Evolutionary conservation across 1,140 invertebrate genomes (phyloP).

Genomic region (Trichoplusia ni): DNA sequence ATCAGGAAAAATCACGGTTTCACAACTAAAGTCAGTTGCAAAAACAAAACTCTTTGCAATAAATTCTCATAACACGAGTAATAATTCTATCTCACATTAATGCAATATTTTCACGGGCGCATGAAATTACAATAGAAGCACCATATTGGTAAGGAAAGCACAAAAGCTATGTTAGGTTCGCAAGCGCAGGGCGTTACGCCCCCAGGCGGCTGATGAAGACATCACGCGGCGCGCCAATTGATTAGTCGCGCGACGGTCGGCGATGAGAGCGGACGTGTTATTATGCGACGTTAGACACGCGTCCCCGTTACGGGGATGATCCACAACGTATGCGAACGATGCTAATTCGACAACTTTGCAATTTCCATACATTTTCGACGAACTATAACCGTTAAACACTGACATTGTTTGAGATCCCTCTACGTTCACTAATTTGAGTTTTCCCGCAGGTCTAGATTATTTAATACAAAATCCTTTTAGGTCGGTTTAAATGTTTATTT

Average conservation of each 20-base stretch:
- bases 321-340: slow-evolving; percentile 20
- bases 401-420: slow-evolving; percentile 9
- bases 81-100: neutral
- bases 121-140: slow-evolving; percentile 31
- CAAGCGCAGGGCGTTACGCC: slow-evolving; percentile 71
- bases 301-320: slow-evolving; percentile 46
- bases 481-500: slow-evolving; percentile 10
- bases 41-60: no score
- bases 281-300: slow-evolving; percentile 72
- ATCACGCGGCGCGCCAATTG: slow-evolving; percentile 74
- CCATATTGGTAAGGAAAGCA: slow-evolving; percentile 35
- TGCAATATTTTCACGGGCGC: neutral
- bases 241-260: slow-evolving; percentile 74
- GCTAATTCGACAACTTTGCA: slow-evolving; percentile 30
- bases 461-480: neutral
- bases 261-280: slow-evolving; percentile 57
- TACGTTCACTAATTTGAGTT: slow-evolving; percentile 5
- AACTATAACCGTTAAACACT: slow-evolving; percentile 22
- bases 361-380: slow-evolving; percentile 22
- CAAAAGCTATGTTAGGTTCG: slow-evolving; percentile 52
- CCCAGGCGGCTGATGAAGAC: slow-evolving; percentile 74
- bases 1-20: no score
- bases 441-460: neutral
- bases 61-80: no score
- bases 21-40: no score